phyloP scores from a whole-genome alignment of 2,113 vertebrate genomes.

The Notarius quadriscutis region DNA sequence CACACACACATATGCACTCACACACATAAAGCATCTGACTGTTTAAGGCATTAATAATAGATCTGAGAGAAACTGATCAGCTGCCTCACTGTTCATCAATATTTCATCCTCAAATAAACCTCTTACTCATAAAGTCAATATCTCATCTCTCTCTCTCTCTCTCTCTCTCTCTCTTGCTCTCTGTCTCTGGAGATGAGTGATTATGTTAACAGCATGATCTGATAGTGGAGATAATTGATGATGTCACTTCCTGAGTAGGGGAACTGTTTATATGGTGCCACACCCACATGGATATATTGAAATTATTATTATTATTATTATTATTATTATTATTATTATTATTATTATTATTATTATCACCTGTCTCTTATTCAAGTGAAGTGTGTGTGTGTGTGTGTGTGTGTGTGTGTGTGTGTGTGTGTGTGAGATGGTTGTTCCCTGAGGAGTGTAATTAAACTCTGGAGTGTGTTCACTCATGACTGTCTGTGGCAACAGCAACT shows the following conservation, averaged over 20 bases:
- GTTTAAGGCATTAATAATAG: slow-evolving; percentile 45
- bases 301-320: background rate
- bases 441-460: slow-evolving; percentile 13
- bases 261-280: background rate
- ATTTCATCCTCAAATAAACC: slow-evolving; percentile 51
- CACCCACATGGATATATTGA: background rate
- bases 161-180: background rate
- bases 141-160: slow-evolving; percentile 14
- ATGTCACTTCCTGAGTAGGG: background rate
- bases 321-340: background rate
- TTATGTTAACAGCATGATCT: background rate
- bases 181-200: background rate
- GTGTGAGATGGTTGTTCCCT: background rate
- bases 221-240: background rate
- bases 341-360: background rate
- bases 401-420: background rate
- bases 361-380: background rate
- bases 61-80: slow-evolving; percentile 27
- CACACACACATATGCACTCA: background rate
- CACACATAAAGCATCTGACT: background rate
- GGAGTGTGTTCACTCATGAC: slow-evolving; percentile 17
- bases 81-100: slow-evolving; percentile 32
- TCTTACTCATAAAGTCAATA: slow-evolving; percentile 21
- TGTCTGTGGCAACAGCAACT: background rate
- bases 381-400: slow-evolving; percentile 10